phyloP scores from a whole-genome alignment of 2,888 invertebrate species.

The Sinodicranocentrus sp. region DNA sequence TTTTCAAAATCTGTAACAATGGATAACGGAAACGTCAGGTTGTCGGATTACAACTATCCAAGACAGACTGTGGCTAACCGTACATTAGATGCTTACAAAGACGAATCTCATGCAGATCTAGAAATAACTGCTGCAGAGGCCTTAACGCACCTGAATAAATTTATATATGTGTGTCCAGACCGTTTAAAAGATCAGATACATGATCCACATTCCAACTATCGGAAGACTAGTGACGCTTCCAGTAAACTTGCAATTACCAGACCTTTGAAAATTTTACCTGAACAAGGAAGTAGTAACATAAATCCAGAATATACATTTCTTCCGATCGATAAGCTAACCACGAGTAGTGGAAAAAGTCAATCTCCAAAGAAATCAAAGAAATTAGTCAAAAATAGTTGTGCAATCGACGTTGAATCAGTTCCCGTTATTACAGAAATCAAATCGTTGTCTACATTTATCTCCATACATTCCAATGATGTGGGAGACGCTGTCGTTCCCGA shows the following conservation, averaged over 20 bases:
- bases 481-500: conserved; percentile 53
- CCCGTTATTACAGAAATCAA: conserved; percentile 36
- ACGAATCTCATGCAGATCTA: conserved; percentile 63
- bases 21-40: conserved; percentile 42
- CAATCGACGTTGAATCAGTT: conserved; percentile 36
- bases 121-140: conserved; percentile 63
- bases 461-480: conserved; percentile 32
- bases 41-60: conserved; percentile 44
- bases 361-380: conserved; percentile 58
- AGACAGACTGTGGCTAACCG: conserved; percentile 25
- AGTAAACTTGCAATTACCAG: conserved; percentile 47
- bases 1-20: conserved; percentile 51
- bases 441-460: conserved; percentile 23
- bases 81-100: conserved; percentile 34
- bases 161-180: conserved; percentile 54
- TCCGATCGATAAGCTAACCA: conserved; percentile 52
- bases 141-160: conserved; percentile 62
- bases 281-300: conserved; percentile 56
- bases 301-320: conserved; percentile 64
- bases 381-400: conserved; percentile 53
- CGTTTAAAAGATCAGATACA: conserved; percentile 21
- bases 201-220: conserved; percentile 44
- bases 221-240: conserved; percentile 13
- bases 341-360: conserved; percentile 34
- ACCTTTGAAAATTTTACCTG: conserved; percentile 50